Conservation (phyloP, 2,797 vertebrate species). For the Phrynocephalus forsythii region DNA sequence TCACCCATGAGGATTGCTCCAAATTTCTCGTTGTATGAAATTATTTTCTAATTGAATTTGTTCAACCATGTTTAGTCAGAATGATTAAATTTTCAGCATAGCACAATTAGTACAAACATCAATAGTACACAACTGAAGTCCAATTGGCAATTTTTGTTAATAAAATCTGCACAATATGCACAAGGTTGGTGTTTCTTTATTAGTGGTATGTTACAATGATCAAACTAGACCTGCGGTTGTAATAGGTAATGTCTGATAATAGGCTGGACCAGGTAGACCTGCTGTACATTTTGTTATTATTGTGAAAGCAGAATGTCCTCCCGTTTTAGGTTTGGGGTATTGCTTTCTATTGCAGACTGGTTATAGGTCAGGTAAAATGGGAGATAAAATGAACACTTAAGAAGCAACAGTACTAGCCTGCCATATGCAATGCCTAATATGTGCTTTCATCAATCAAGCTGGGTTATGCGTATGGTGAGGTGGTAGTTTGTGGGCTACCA, state of each 20-base stretch:
- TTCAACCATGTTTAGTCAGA: no score
- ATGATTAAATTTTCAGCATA: no score
- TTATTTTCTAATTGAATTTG: no score
- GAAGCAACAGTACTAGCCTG: not conserved
- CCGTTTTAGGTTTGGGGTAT: not conserved
- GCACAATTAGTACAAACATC: not conserved
- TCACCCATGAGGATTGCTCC: no score
- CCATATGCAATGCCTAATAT: not conserved
- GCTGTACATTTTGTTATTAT: not conserved
- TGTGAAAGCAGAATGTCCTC: not conserved
- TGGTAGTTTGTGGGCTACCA: not conserved
- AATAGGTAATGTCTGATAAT: no score
- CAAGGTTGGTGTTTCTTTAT: constrained; percentile 14
- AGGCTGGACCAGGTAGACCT: not conserved
- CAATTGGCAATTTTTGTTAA: not conserved
- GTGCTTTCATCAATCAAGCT: not conserved
- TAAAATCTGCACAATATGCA: no score
- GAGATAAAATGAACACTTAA: not conserved
- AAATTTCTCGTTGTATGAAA: no score
- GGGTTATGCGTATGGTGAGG: not conserved
- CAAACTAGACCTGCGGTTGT: no score
- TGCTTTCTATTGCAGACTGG: not conserved
- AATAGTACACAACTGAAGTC: not conserved
- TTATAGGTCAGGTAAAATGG: not conserved
- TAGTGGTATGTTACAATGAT: not conserved